phyloP scores from a whole-genome alignment of 2,888 invertebrate genomes.

The Atherix ibis region DNA sequence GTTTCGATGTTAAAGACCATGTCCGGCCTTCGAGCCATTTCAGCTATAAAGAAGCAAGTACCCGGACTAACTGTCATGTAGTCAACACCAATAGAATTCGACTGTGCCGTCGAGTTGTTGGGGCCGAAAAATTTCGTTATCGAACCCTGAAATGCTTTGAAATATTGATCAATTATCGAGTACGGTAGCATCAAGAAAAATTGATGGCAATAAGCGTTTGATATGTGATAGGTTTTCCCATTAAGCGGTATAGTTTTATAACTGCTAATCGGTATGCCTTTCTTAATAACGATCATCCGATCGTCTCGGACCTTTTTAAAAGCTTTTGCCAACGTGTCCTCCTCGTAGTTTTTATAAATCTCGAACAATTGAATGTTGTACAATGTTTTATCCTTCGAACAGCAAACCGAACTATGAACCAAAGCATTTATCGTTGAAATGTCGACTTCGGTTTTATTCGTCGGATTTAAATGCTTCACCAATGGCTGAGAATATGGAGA shows the following conservation, averaged over 20 bases:
- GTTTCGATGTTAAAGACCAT: slow-evolving; percentile 18
- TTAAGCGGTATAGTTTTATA: slow-evolving; percentile 18
- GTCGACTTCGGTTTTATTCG: slow-evolving; percentile 35
- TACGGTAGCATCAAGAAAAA: slow-evolving; percentile 23
- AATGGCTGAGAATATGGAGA: slow-evolving; percentile 7
- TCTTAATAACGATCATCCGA: slow-evolving; percentile 40
- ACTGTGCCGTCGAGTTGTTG: slow-evolving; percentile 6
- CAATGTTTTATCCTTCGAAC: slow-evolving; percentile 42
- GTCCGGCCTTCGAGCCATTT: slow-evolving; percentile 30
- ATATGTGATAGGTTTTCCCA: slow-evolving; percentile 29
- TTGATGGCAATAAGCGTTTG: slow-evolving; percentile 29
- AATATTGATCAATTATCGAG: slow-evolving; percentile 18
- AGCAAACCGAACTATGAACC: slow-evolving; percentile 49
- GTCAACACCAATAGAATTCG: too few species aligned
- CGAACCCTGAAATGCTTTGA: slow-evolving; percentile 16
- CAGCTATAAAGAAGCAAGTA: slow-evolving; percentile 34
- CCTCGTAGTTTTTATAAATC: slow-evolving; percentile 56
- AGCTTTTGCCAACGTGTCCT: slow-evolving; percentile 42
- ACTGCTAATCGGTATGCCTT: slow-evolving; percentile 12
- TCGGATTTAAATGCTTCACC: slow-evolving; percentile 25
- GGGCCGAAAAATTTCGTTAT: slow-evolving; percentile 12
- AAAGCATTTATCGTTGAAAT: slow-evolving; percentile 40
- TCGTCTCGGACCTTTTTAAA: slow-evolving; percentile 42
- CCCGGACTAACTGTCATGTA: slow-evolving; percentile 34
- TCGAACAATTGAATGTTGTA: slow-evolving; percentile 51